Evolutionary conservation across 2,113 vertebrate species (phyloP), one percentile per base, ranked within the genome.

Genomic region (Perca fluviatilis): DNA sequence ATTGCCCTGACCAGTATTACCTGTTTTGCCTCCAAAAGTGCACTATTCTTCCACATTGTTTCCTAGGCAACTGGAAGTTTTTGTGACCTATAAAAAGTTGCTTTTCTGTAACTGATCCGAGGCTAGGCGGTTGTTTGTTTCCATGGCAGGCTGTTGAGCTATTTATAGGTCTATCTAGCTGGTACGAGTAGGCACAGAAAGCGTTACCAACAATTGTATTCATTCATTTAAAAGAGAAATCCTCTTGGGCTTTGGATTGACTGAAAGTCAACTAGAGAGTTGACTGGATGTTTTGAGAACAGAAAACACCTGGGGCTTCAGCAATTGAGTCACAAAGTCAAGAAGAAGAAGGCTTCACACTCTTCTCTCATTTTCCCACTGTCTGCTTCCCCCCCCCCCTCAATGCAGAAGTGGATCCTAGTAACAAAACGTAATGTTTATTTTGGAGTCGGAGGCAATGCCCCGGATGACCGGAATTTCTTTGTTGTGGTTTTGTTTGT

Each of bases 11-110:
- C 93, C 88, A 70, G 94, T 92, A 85, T 77, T 93, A 94, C 95
- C 95, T 94, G 94, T 93, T 94, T 77, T 80, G 49, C 36, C 61
- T 94, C 90, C 82, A 85, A 88, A 91, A 87, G 89, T 65, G 36
- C 69, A 49, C 90, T 89, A 82, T 92, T 92, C 90, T 93, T 89
- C 88, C 79, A 77, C 78, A 84, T 83, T 89, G 94, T 95, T 92
- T 92, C 94, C 93, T 78, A 78, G 90, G 93, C 92, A 94, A 95
- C 93, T 88, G 86, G 89, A 93, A 92, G 92, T 91, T 93, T 93
- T 94, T 86, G 80, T 89, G 91, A 92, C 93, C 94, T 94, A 94
- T 93, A 94, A 95, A 95, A 95, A 94, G 91, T 94, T 88, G 73
- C 87, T 77, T 88, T 91, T 89, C 87, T 84, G 91, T 93, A 95